Conservation (phyloP, 2,888 invertebrate genomes). For the Coronaproctus castanopsis region DNA sequence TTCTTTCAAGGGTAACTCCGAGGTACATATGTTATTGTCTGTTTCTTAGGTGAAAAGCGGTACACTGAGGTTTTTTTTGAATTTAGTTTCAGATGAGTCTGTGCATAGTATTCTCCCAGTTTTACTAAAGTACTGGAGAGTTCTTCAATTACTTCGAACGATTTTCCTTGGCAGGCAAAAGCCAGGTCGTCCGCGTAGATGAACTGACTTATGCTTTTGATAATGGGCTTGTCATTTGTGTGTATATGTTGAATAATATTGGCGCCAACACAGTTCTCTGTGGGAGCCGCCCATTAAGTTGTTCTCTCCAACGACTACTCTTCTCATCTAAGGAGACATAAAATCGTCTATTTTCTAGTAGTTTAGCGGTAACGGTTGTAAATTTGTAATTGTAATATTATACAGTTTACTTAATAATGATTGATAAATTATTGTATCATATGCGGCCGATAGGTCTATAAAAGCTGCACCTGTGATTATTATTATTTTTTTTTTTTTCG, state of each 20-base stretch:
- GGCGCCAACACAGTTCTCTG: neutral
- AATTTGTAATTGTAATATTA: neutral
- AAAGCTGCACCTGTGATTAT: slow-evolving; percentile 11
- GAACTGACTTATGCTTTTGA: neutral
- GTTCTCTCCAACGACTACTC: no score
- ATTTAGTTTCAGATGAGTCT: neutral
- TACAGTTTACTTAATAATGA: neutral
- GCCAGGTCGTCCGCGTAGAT: neutral
- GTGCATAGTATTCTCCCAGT: neutral
- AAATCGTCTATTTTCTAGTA: slow-evolving; percentile 8
- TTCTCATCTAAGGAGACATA: no score
- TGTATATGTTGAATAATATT: neutral
- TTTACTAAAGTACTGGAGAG: neutral
- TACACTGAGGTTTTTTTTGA: neutral
- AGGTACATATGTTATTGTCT: neutral
- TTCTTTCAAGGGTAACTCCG: neutral
- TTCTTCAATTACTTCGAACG: neutral
- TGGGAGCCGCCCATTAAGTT: no score
- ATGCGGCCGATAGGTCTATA: slow-evolving; percentile 11
- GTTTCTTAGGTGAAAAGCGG: neutral
- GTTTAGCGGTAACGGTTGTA: neutral
- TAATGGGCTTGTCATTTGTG: neutral
- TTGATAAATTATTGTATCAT: slow-evolving; percentile 3
- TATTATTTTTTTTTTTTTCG: slow-evolving; percentile 5
- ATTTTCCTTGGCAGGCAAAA: neutral